Base-by-base conservation (phyloP, 2,113 vertebrate species). In the Mesoclemmys tuberculata region DNA sequence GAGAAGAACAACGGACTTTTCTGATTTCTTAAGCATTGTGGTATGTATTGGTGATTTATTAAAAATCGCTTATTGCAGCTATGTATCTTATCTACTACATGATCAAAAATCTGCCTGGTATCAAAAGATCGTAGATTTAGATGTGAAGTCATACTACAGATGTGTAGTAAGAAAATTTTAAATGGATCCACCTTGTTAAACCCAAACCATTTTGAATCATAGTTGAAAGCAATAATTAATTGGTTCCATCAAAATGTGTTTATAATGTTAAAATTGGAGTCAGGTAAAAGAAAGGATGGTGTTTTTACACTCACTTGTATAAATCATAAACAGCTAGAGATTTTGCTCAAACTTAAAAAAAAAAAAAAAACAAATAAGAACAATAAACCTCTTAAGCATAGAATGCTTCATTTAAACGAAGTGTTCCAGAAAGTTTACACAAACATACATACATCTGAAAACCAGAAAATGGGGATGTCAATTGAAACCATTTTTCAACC, bases 1-100 rank as follows among this genome's bases (percentile, higher is more conserved):
- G 97, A 99, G 99, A 97, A 98, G 99, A 97, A 99, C 99, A 44
- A 99, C 99, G 1, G 99, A 99, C 96, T 99, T 99, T 94, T 99
- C 99, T 38, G 99, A 99, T 97, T 99, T 99, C 95, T 98, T 99
- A 93, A 99, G 99, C 97, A 99, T 99, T 95, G 98, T 31, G 97
- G 99, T 99, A 98, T 98, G 99, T 99, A 96, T 35, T 94, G 11
- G 19, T 41, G 35, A 26, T 46, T 64, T 68, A 49, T 49, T 84
- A 61, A 44, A 82, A 49, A 48, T 86, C 74, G 26, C 44, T 82
- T 46, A 46, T 44, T 75, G 41, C 71, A 7, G 3, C 10, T 75
- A 13, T 75, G 7, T 44, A 75, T 6, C 11, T 44, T 44, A 26
- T 44, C 21, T 44, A 24, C 44, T 44, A 68, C 4, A 8, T 4